Evolutionary conservation across 2,888 invertebrate species (phyloP).

Genomic region (Branchellion lobata): DNA sequence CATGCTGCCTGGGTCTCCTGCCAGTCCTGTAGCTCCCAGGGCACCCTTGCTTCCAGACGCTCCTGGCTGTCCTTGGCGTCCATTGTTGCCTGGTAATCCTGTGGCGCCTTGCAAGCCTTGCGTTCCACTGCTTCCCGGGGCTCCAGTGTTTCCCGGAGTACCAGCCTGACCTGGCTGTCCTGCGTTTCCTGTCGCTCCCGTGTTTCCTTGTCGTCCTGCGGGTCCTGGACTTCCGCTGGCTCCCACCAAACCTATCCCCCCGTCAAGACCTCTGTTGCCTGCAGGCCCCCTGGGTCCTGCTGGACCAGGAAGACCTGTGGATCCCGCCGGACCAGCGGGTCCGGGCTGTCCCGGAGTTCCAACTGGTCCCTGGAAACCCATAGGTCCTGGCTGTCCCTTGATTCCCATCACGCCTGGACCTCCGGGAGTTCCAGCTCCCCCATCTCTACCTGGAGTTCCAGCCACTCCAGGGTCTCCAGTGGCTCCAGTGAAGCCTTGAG

Average conservation of each 20-base stretch:
- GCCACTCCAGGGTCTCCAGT: constrained; percentile 40
- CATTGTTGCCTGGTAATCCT: not conserved
- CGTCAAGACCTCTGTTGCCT: not conserved
- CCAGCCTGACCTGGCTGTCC: constrained; percentile 12
- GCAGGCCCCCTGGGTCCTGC: not conserved
- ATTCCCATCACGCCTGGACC: not conserved
- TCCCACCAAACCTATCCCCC: not conserved
- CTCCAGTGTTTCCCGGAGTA: not conserved
- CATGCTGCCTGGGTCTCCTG: not conserved
- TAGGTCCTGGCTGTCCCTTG: constrained; percentile 15
- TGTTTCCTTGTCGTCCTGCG: not conserved
- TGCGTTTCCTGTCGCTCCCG: not conserved
- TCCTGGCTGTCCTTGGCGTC: not conserved
- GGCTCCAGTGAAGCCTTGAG: constrained; percentile 39
- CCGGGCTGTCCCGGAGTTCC: constrained; percentile 10
- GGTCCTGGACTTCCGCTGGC: constrained; percentile 5
- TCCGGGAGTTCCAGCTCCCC: constrained; percentile 6
- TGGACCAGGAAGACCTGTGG: not conserved
- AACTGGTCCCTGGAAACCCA: not conserved
- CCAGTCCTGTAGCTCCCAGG: not conserved
- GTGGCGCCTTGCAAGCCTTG: constrained; percentile 1
- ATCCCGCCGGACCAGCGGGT: not conserved
- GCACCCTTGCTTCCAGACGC: not conserved
- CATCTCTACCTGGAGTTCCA: constrained; percentile 24
- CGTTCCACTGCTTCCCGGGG: not conserved